phyloP scores from a whole-genome alignment of 2,113 vertebrate species.

The Nyctibius bracteatus region DNA sequence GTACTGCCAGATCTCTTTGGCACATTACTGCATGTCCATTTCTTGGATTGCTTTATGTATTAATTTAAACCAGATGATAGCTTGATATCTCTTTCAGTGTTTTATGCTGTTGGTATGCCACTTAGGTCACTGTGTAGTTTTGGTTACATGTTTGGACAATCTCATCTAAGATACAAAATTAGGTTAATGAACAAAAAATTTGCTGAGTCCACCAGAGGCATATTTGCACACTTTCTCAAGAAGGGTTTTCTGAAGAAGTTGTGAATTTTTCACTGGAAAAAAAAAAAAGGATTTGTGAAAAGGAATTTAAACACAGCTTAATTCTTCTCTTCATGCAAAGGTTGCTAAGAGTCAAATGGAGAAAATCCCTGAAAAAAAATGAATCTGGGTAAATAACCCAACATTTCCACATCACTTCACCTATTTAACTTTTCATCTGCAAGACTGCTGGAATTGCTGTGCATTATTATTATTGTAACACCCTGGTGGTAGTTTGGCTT shows the following conservation, averaged over 20 bases:
- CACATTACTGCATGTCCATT: neutral
- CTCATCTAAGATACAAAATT: neutral
- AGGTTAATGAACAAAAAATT: neutral
- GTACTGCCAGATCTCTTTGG: neutral
- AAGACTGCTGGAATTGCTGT: neutral
- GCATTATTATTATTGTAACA: constrained; percentile 10
- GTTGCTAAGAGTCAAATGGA: neutral
- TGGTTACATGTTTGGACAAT: neutral
- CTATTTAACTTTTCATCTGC: neutral
- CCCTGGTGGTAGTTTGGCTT: neutral
- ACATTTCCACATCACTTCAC: constrained; percentile 14
- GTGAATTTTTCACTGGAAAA: neutral
- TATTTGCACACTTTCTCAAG: neutral
- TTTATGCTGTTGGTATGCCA: neutral
- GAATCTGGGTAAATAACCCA: neutral
- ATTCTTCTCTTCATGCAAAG: neutral
- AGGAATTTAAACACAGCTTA: neutral
- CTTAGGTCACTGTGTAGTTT: neutral
- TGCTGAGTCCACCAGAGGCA: neutral
- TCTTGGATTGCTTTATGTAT: neutral
- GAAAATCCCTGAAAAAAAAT: constrained; percentile 6
- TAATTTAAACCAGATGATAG: neutral
- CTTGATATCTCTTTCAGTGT: neutral
- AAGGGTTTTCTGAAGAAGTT: neutral
- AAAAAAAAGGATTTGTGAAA: neutral